A percentile compares a stretch with the other conserved stretches of the same genome.
Evolutionary conservation across 1,140 invertebrate genomes (phyloP).

Genomic region (Diorhabda elongata): DNA sequence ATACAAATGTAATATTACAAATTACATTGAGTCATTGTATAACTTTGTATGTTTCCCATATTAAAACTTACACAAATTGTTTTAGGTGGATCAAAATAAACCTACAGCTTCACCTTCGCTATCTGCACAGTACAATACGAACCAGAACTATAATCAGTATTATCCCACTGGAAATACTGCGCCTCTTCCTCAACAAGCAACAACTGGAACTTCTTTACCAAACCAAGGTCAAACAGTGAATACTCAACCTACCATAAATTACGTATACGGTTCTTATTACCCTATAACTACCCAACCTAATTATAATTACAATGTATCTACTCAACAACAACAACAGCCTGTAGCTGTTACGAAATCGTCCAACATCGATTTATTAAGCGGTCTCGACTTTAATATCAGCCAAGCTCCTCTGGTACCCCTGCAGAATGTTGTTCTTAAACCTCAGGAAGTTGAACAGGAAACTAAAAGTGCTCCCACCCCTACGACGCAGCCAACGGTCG

Average conservation of each 20-base stretch:
- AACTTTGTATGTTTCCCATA: no score
- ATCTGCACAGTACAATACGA: neutral
- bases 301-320: neutral
- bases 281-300: neutral
- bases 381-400: constrained; percentile 67
- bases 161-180: neutral
- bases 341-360: neutral
- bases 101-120: neutral
- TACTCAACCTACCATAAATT: neutral
- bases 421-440: constrained; percentile 31
- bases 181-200: neutral
- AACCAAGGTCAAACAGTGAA: neutral
- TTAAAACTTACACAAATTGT: no score
- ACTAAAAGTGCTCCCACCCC: neutral
- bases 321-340: neutral
- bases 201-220: neutral
- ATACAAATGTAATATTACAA: no score
- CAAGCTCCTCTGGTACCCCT: constrained; percentile 64
- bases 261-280: neutral
- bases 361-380: constrained; percentile 9
- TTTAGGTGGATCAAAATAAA: no score
- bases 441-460: neutral
- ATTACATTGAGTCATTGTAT: no score
- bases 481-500: neutral
- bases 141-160: neutral